A percentile compares a stretch with the other conserved stretches of the same genome.
These are phyloP conservation scores for Astreopora myriophthalma DNA, from an alignment of 64 coral and sea anemone genomes.

Conservation along the genomic window DNA sequence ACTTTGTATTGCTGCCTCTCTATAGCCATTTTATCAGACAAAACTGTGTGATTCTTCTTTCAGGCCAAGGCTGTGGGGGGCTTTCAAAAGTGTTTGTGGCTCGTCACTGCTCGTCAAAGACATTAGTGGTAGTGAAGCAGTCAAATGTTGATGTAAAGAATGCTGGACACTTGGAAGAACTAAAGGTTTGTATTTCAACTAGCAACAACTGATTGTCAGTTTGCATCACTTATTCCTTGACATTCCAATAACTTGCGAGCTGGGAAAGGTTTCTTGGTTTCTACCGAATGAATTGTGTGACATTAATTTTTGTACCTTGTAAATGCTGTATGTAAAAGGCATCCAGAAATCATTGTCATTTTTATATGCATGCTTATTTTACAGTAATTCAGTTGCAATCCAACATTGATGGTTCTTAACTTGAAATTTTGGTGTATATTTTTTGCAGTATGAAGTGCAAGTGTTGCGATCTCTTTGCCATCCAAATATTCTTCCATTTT, in stretches of 20 bases:
- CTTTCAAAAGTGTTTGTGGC: constrained; percentile 70
- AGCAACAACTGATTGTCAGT: neutral
- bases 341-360: too few species aligned
- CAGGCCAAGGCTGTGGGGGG: constrained; percentile 69
- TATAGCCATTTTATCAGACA: neutral
- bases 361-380: too few species aligned
- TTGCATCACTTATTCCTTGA: neutral
- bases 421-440: neutral
- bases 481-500: constrained; percentile 87
- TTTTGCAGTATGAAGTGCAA: constrained; percentile 82
- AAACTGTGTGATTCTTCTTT: neutral
- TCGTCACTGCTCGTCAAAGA: constrained; percentile 62
- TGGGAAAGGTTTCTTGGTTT: neutral
- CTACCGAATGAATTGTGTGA: too few species aligned
- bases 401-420: too few species aligned
- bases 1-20: too few species aligned
- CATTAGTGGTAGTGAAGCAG: constrained; percentile 80
- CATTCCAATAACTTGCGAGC: neutral
- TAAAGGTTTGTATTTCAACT: constrained; percentile 67
- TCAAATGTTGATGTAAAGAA: constrained; percentile 90
- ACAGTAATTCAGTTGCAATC: too few species aligned
- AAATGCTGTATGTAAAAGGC: too few species aligned
- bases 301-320: too few species aligned
- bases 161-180: constrained; percentile 77
- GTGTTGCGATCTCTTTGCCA: constrained; percentile 79